phyloP scores from a whole-genome alignment of 2,888 invertebrate genomes.

The Apantesis nais region DNA sequence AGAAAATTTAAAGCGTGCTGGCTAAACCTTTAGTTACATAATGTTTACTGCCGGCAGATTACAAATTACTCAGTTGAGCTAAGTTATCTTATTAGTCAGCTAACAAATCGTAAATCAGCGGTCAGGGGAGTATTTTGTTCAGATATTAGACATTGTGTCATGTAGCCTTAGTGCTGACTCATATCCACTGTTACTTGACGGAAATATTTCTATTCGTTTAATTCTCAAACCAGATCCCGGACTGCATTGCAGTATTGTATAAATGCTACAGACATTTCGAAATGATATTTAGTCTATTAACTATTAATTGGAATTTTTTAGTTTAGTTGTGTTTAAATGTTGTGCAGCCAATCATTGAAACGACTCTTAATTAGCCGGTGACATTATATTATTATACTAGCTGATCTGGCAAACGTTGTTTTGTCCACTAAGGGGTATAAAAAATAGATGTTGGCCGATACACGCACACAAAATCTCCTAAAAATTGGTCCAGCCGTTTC shows the following conservation, averaged over 20 bases:
- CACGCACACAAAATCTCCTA: too few species aligned
- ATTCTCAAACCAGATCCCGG: slow-evolving; percentile 51
- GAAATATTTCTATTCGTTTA: slow-evolving; percentile 50
- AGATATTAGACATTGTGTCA: slow-evolving; percentile 43
- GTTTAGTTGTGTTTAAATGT: slow-evolving; percentile 11
- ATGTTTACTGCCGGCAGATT: slow-evolving; percentile 13
- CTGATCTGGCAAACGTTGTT: too few species aligned
- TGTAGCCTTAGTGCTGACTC: slow-evolving; percentile 42
- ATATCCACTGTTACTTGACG: slow-evolving; percentile 46
- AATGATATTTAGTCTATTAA: slow-evolving; percentile 25
- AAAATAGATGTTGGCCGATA: too few species aligned
- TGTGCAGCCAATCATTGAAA: background rate
- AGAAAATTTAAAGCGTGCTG: background rate
- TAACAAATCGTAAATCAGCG: slow-evolving; percentile 50
- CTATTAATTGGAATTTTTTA: slow-evolving; percentile 35
- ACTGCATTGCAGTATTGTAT: slow-evolving; percentile 53
- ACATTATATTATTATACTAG: background rate
- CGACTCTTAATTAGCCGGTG: background rate
- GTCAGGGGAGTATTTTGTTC: slow-evolving; percentile 48
- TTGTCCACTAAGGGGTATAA: too few species aligned
- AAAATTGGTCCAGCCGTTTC: too few species aligned
- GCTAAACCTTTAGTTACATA: slow-evolving; percentile 17
- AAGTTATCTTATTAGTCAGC: slow-evolving; percentile 34
- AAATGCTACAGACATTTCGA: slow-evolving; percentile 28
- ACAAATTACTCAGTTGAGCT: slow-evolving; percentile 29